Base-by-base conservation (phyloP, 2,113 vertebrate species). In the Tor tambroides region DNA sequence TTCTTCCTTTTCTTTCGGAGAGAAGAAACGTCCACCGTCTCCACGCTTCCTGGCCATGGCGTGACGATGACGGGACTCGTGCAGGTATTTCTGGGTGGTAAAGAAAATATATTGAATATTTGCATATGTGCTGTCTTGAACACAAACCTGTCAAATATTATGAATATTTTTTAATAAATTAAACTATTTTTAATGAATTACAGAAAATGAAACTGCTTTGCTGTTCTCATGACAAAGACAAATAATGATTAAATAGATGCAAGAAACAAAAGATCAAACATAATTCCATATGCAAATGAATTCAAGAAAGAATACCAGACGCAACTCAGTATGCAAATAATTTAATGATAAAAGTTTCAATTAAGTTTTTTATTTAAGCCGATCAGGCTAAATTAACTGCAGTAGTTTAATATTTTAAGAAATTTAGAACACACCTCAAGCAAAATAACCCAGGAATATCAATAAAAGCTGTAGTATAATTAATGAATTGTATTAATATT, bases 1-100 rank as follows among this genome's bases (percentile, higher is more conserved):
- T 83, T 95, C 97, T 82, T 99, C 98, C 82, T 98, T 98, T 83
- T 98, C 98, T 89, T 99, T 99, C 6, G 97, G 98, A 54, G 98
- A 99, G 92, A 98, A 99, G 94, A 99, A 99, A 2, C 98, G 96
- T 0, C 98, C 98, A 0, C 98, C 98, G 87, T 99, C 98, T 43
- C 98, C 98, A 1, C 98, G 93, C 65, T 99, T 99, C 74, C 98
- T 93, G 88, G 98, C 97, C 98, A 99, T 99, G 49, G 98, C 98
- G 21, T 99, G 98, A 35, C 97, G 96, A 81, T 99, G 98, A 75
- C 98, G 95, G 11, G 98, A 99, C 85, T 99, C 98, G 1, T 99
- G 98, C 7, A 99, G 92, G 86, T 99, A 99, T 98, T 99, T 99
- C 98, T 99, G 56, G 1, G 61, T 9, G 4, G 85, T 87, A 1